phyloP scores from a whole-genome alignment of 2,113 vertebrate genomes.

The Callithrix jacchus region DNA sequence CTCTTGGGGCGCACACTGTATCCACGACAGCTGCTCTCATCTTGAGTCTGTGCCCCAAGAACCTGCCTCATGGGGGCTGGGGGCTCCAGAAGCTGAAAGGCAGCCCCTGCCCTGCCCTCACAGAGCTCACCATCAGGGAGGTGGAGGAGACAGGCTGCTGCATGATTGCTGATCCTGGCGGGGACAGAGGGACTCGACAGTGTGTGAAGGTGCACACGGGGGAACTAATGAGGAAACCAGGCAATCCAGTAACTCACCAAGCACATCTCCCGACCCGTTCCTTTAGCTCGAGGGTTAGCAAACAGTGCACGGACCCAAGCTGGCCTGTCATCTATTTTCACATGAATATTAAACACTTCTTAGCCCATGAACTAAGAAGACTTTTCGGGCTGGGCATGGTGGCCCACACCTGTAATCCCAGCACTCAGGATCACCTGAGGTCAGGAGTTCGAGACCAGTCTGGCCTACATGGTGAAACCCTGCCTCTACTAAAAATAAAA shows the following conservation, averaged over 20 bases:
- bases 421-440: too few species aligned
- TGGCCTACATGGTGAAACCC: too few species aligned
- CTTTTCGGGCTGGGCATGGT: too few species aligned
- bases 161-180: neutral
- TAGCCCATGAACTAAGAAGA: neutral
- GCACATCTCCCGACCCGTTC: neutral
- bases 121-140: rapidly evolving
- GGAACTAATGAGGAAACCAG: neutral
- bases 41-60: neutral
- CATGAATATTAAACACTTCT: too few species aligned
- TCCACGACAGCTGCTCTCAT: rapidly evolving
- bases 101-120: neutral
- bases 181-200: rapidly evolving
- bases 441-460: too few species aligned
- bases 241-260: neutral
- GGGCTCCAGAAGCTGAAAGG: neutral
- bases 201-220: rapidly evolving
- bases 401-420: too few species aligned
- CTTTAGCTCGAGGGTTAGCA: neutral
- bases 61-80: rapidly evolving
- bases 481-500: too few species aligned
- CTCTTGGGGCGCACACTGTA: rapidly evolving
- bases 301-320: rapidly evolving
- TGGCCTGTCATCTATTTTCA: neutral
- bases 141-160: rapidly evolving